Evolutionary conservation across 2,888 invertebrate species (phyloP), one percentile per base, ranked within the genome.

Genomic region (Autographa gamma): DNA sequence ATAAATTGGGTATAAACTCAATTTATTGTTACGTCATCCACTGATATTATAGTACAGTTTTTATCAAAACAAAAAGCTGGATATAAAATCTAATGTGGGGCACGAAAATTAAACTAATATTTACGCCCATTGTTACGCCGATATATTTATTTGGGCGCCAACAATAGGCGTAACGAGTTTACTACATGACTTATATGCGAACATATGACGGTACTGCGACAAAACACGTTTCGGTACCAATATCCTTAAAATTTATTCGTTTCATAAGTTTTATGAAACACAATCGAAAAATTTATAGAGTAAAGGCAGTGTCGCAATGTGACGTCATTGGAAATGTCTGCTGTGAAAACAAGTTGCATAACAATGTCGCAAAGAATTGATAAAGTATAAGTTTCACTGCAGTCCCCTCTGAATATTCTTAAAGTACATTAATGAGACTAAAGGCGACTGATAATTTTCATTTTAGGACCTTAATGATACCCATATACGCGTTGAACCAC

Each of bases 181-280:
- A 2, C 16, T 43, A 48, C 16, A 48, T n/a, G n/a, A 7, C 48
- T n/a, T 48, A n/a, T 48, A 16, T 43, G 14, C 14, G 43, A 43
- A 14, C 16, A 66, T 25, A 16, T 52, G 52, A 52, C 2, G 52
- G 70, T 65, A n/a, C 41, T 58, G 52, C 41, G 31, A 70, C 70
- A 62, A 60, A 60, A 65, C 76, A 74, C 76, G 74, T 71, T 71
- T 74, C 71, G 48, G 16, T 48, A n/a, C 48, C 59, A 74, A 74
- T 74, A 74, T 71, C 71, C 62, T 74, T 62, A 54, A 76, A 76
- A 62, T 52, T 54, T 65, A 48, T 48, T 8, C 4, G 16, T 48
- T 48, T 48, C 48, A 48, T 48, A 48, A 48, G 48, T 48, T 48
- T 48, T 48, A 48, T 48, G 48, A 48, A 48, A 48, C 48, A 16